Percentiles rank a stretch among this genome's conserved stretches.
These are phyloP conservation scores for Psophia crepitans DNA, from an alignment of 2,113 vertebrate genomes.

Conservation along the genomic window DNA sequence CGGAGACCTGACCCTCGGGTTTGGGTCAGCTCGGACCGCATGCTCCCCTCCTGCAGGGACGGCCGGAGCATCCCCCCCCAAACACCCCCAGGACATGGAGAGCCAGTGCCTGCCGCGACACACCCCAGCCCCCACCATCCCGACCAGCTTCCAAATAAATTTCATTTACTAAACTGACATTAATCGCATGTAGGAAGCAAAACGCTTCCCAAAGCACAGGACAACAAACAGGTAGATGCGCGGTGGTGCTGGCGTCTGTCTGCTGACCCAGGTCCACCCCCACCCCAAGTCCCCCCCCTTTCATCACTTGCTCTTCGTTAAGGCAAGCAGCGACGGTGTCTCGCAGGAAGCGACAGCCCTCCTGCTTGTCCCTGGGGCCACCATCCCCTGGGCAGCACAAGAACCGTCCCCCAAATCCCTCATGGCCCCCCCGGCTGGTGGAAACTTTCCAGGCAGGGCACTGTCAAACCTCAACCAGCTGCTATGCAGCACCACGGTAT, in stretches of 20 bases:
- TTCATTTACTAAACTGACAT: neutral
- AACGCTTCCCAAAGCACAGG: neutral
- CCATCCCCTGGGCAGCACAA: neutral
- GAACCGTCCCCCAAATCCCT: neutral
- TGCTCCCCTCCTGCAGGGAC: neutral
- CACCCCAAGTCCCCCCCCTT: neutral
- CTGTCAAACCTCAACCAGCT: neutral
- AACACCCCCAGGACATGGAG: fast-evolving
- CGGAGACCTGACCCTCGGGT: neutral
- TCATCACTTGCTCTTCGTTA: fast-evolving
- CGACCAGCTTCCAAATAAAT: neutral
- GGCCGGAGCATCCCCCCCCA: fast-evolving
- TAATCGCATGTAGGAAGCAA: neutral
- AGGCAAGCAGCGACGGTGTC: neutral
- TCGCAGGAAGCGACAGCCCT: neutral
- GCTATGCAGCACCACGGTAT: fast-evolving
- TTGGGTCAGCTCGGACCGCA: neutral
- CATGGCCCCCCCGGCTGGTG: fast-evolving
- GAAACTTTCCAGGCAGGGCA: neutral
- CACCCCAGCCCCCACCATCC: neutral
- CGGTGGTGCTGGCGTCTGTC: fast-evolving
- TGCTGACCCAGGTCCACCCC: neutral
- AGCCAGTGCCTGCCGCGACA: fast-evolving
- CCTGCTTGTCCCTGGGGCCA: neutral
- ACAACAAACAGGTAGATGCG: fast-evolving